Evolutionary conservation across 2,113 vertebrate genomes (phyloP).

Genomic region (Pampusana beccarii): DNA sequence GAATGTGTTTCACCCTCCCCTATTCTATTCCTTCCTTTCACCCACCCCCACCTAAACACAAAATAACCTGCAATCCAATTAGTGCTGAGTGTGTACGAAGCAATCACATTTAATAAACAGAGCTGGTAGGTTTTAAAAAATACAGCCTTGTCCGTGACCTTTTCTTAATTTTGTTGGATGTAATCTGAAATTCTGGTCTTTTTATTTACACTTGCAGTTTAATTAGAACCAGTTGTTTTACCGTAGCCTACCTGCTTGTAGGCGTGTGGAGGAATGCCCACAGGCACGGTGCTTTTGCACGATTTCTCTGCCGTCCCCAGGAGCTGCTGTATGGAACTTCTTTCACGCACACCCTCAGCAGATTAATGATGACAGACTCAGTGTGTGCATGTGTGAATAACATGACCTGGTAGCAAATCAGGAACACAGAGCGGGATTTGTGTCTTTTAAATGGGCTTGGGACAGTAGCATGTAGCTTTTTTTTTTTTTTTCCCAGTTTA

Average conservation of each 20-base stretch:
- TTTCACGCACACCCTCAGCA: neutral
- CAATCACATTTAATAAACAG: conserved; percentile 68
- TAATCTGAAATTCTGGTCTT: conserved; percentile 64
- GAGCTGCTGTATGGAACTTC: neutral
- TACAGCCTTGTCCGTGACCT: conserved; percentile 48
- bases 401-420: neutral
- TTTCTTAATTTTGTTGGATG: conserved; percentile 67
- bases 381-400: neutral
- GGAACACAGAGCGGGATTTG: neutral
- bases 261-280: neutral
- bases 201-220: conserved; percentile 65
- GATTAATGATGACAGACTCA: neutral
- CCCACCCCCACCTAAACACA: neutral
- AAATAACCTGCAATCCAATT: conserved; percentile 48
- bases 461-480: neutral
- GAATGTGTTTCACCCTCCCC: neutral
- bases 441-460: neutral
- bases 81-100: conserved; percentile 41
- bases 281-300: fast-evolving
- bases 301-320: neutral
- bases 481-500: neutral
- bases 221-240: conserved; percentile 35
- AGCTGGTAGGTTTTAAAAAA: conserved; percentile 49
- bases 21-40: neutral
- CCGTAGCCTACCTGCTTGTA: neutral